Conservation (phyloP, 2,888 invertebrate genomes). For the Phlogophora meticulosa region DNA sequence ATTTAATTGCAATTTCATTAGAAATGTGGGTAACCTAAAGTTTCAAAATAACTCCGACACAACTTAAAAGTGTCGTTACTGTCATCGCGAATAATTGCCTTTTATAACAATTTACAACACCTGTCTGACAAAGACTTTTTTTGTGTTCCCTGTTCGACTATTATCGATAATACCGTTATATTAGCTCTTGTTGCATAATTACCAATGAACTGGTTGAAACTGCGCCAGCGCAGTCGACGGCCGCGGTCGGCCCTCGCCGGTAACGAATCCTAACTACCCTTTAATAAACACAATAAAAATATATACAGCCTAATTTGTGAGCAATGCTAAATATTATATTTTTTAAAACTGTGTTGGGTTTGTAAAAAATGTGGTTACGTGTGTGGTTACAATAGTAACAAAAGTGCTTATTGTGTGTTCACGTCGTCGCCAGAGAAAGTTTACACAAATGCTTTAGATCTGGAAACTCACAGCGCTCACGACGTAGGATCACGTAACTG, state of each 20-base stretch:
- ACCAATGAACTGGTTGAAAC: constrained; percentile 72
- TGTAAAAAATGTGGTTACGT: constrained; percentile 40
- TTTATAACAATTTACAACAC: constrained; percentile 54
- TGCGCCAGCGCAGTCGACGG: constrained; percentile 75
- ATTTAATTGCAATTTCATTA: constrained; percentile 15
- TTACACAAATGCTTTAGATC: constrained; percentile 68
- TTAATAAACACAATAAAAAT: constrained; percentile 40
- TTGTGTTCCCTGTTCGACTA: constrained; percentile 60
- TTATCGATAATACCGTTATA: constrained; percentile 82
- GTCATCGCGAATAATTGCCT: constrained; percentile 41
- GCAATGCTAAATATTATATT: constrained; percentile 25
- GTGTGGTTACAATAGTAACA: constrained; percentile 46
- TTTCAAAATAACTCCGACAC: constrained; percentile 54
- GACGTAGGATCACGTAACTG: constrained; percentile 50
- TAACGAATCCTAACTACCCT: constrained; percentile 66
- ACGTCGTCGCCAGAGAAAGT: constrained; percentile 71
- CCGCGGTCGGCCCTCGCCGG: constrained; percentile 76
- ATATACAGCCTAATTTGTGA: constrained; percentile 21
- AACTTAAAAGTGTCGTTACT: constrained; percentile 47
- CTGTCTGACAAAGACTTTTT: constrained; percentile 66
- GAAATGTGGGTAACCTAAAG: constrained; percentile 38
- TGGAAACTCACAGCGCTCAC: constrained; percentile 65
- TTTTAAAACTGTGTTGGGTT: constrained; percentile 23
- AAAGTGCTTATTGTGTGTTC: constrained; percentile 63
- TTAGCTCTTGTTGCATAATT: constrained; percentile 82